Percentiles rank a stretch among this genome's conserved stretches.
Conservation (phyloP, 1,140 invertebrate genomes). For the Drosophila takahashii region DNA sequence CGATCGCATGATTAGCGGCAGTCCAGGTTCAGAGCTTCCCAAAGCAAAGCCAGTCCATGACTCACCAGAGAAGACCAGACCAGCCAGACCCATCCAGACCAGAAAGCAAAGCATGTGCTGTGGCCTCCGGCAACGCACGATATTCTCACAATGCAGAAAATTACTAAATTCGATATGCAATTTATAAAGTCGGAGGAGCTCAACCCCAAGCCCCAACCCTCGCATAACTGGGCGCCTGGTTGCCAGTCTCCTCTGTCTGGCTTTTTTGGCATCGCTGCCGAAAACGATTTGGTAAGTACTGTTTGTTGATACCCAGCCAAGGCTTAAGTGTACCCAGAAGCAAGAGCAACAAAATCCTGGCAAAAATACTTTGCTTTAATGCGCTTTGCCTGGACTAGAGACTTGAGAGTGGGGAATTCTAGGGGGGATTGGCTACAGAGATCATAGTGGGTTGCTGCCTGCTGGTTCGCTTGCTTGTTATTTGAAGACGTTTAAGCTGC, state of each 20-base stretch:
- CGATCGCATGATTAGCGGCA: constrained; percentile 79
- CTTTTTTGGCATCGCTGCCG: constrained; percentile 64
- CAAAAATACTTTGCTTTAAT: constrained; percentile 72
- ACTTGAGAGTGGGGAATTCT: not conserved
- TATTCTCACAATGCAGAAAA: constrained; percentile 68
- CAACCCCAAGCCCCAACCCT: not conserved
- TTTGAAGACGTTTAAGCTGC: constrained; percentile 56
- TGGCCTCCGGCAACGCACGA: constrained; percentile 64
- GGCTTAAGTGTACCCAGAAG: constrained; percentile 71
- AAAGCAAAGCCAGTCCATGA: constrained; percentile 22
- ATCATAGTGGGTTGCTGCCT: constrained; percentile 11
- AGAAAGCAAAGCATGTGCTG: constrained; percentile 17
- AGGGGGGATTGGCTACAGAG: not conserved
- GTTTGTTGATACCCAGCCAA: constrained; percentile 74
- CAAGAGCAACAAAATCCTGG: constrained; percentile 62
- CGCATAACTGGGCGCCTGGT: constrained; percentile 5
- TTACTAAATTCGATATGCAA: constrained; percentile 82
- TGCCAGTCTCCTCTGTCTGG: constrained; percentile 24
- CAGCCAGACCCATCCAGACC: constrained; percentile 8
- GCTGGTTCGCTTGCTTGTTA: constrained; percentile 37
- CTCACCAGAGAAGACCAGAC: constrained; percentile 21
- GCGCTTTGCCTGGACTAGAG: constrained; percentile 55
- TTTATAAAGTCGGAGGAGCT: constrained; percentile 57
- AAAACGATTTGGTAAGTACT: constrained; percentile 70
- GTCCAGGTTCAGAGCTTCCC: constrained; percentile 32